A percentile compares a stretch with the other conserved stretches of the same genome.
These are phyloP conservation scores for Cryptops parisi DNA, from an alignment of 2,888 invertebrate genomes.

Conservation along the genomic window DNA sequence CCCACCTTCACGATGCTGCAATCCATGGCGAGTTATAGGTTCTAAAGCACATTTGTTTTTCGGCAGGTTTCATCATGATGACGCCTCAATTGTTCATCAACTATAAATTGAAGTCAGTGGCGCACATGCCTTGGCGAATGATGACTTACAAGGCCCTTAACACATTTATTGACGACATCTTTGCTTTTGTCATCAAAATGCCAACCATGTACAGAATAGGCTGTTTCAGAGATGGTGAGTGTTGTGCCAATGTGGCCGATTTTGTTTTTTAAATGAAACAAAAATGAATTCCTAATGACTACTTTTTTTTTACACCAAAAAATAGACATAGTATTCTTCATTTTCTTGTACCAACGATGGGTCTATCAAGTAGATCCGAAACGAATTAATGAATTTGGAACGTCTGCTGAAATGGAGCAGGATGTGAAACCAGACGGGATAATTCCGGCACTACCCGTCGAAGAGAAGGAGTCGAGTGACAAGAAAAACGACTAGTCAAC, in stretches of 20 bases:
- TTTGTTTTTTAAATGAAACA: neutral
- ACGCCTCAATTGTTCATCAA: slow-evolving; percentile 99
- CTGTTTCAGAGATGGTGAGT: slow-evolving; percentile 83
- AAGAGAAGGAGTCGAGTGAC: neutral
- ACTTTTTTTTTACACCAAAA: too few species aligned
- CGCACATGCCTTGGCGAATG: slow-evolving; percentile 99
- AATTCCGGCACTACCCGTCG: neutral
- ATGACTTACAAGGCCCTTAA: slow-evolving; percentile 98
- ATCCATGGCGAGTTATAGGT: too few species aligned
- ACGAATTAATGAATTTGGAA: slow-evolving; percentile 97
- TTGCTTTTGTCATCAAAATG: slow-evolving; percentile 99
- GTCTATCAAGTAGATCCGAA: slow-evolving; percentile 94
- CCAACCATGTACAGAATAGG: slow-evolving; percentile 96
- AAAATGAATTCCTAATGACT: too few species aligned
- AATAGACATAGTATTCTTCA: slow-evolving; percentile 97
- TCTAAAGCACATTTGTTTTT: too few species aligned
- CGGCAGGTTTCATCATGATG: slow-evolving; percentile 95
- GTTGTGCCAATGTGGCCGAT: neutral
- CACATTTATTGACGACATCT: slow-evolving; percentile 99
- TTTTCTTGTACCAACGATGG: slow-evolving; percentile 97
- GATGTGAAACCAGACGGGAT: neutral
- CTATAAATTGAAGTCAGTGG: slow-evolving; percentile 97
- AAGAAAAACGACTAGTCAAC: neutral
- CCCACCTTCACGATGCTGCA: neutral
- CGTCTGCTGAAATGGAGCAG: slow-evolving; percentile 68